Evolutionary conservation across 2,888 invertebrate species (phyloP).

Genomic region (Noctua janthina): DNA sequence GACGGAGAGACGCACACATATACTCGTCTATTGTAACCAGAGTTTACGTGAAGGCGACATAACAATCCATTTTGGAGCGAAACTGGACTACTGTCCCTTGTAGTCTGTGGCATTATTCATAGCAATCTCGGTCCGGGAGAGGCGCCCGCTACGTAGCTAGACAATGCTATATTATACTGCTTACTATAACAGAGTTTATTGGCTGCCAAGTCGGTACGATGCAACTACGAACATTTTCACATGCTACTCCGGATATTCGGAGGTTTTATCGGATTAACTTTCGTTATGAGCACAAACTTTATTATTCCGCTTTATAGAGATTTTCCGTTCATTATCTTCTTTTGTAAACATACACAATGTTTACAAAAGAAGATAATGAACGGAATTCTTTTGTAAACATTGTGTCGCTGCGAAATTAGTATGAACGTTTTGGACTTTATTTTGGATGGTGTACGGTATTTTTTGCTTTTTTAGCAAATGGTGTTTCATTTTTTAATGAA

Average conservation of each 20-base stretch:
- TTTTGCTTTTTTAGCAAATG: background rate
- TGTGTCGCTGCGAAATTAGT: constrained; percentile 42
- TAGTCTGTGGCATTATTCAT: constrained; percentile 64
- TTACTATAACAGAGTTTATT: constrained; percentile 69
- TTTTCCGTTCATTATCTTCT: constrained; percentile 45
- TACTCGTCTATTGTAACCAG: constrained; percentile 33
- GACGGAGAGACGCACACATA: constrained; percentile 21
- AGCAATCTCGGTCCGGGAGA: constrained; percentile 61
- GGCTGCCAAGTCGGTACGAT: constrained; percentile 67
- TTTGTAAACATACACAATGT: constrained; percentile 33
- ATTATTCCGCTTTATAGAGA: constrained; percentile 39
- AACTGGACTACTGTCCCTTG: constrained; percentile 58
- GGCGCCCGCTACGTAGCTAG: constrained; percentile 47
- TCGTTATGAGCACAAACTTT: constrained; percentile 45
- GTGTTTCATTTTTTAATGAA: background rate
- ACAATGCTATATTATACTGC: constrained; percentile 63
- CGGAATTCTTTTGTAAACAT: constrained; percentile 32
- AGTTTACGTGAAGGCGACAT: constrained; percentile 48
- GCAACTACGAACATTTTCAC: constrained; percentile 50
- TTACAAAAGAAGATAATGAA: too few species aligned
- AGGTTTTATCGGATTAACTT: constrained; percentile 57
- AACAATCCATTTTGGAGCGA: constrained; percentile 56
- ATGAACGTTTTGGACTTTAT: background rate
- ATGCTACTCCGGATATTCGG: constrained; percentile 46
- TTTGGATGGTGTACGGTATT: background rate